phyloP scores from a whole-genome alignment of 2,113 vertebrate genomes.

The Ophiodon elongatus region DNA sequence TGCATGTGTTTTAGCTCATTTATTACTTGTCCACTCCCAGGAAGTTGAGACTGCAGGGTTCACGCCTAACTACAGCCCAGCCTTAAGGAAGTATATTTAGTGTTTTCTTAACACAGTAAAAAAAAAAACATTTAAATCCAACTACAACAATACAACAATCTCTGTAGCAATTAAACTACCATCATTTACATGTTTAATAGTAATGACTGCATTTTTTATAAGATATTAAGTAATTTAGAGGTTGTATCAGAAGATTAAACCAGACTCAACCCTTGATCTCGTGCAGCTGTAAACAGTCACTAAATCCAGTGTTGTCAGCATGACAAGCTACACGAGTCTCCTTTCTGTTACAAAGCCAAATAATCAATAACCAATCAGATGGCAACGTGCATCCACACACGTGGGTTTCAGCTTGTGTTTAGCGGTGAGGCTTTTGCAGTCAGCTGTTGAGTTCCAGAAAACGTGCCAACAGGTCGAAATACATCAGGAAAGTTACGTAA shows the following conservation, averaged over 20 bases:
- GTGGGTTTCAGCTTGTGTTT: not conserved
- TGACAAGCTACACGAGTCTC: conserved; percentile 5
- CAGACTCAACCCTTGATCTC: not conserved
- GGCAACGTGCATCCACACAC: conserved; percentile 14
- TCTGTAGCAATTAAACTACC: not conserved
- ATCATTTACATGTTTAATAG: conserved; percentile 1
- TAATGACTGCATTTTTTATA: not conserved
- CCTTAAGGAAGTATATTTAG: not conserved
- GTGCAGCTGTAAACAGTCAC: conserved; percentile 7
- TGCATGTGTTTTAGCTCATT: not conserved
- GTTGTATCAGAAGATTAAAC: not conserved
- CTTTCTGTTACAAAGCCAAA: conserved; percentile 32
- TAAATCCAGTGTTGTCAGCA: not conserved
- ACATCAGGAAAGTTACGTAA: conserved; percentile 14
- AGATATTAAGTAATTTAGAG: not conserved
- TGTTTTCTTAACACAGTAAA: not conserved
- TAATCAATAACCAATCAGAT: conserved; percentile 64
- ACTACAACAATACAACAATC: not conserved
- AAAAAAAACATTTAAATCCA: not conserved
- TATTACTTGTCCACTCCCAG: not conserved
- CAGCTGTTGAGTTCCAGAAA: not conserved
- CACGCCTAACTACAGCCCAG: not conserved
- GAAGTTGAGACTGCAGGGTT: not conserved
- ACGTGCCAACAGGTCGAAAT: conserved; percentile 14
- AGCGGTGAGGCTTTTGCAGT: not conserved